Percentiles rank a stretch among this genome's conserved stretches.
Evolutionary conservation across 30 jellyfish, hydroid and myxozoan genomes (phyloP).

Genomic region (Nemopilema nomurai): DNA sequence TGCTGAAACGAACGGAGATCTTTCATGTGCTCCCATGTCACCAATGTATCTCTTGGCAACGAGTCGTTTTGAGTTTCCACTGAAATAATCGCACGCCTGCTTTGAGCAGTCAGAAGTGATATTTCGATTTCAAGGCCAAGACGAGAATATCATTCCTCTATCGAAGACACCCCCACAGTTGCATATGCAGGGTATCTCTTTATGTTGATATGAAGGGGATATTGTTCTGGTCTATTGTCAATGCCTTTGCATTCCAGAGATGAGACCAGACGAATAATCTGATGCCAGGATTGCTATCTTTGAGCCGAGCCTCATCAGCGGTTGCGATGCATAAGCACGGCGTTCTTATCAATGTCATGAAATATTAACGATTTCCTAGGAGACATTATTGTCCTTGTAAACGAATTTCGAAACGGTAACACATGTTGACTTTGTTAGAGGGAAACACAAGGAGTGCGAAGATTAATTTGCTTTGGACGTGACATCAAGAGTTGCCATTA

Average conservation of each 20-base stretch:
- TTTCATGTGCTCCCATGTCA: too few relatives aligned
- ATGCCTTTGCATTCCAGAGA: too few relatives aligned
- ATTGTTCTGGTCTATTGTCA: too few relatives aligned
- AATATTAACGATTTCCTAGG: conserved; percentile 4
- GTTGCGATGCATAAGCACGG: background rate
- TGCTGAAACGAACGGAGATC: too few relatives aligned
- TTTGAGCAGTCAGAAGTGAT: too few relatives aligned
- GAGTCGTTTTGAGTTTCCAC: too few relatives aligned
- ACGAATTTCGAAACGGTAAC: conserved; percentile 1
- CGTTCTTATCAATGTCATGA: background rate
- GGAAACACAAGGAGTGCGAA: background rate
- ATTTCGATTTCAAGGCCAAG: background rate
- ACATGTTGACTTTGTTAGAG: background rate
- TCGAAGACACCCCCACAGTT: too few relatives aligned
- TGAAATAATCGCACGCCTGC: too few relatives aligned
- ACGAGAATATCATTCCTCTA: background rate
- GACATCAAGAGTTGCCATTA: background rate
- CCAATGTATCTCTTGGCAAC: too few relatives aligned
- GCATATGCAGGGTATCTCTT: too few relatives aligned
- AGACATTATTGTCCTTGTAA: conserved; percentile 3
- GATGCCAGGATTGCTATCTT: background rate
- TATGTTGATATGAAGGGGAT: too few relatives aligned
- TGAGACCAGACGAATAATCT: too few relatives aligned
- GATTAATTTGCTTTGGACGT: background rate
- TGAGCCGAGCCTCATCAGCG: background rate